A percentile compares a stretch with the other conserved stretches of the same genome.
phyloP scores from a whole-genome alignment of 2,888 invertebrate species.

The Seladonia tumulorum region DNA sequence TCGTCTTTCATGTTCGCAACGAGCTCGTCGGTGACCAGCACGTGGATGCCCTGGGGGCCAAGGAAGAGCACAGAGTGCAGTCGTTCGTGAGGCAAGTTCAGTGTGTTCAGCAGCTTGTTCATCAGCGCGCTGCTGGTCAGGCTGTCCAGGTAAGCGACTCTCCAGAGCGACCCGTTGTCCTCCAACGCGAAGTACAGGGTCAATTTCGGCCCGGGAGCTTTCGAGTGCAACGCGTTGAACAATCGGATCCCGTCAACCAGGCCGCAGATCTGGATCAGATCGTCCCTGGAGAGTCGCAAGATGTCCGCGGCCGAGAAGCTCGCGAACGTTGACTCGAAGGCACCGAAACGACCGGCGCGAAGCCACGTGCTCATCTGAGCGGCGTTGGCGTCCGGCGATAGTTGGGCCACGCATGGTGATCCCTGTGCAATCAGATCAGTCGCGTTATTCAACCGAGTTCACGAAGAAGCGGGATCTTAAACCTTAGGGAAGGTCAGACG shows the following conservation, averaged over 20 bases:
- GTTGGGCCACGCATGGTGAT: slow-evolving; percentile 47
- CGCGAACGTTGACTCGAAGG: slow-evolving; percentile 91
- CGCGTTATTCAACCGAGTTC: neutral
- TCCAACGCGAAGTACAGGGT: slow-evolving; percentile 93
- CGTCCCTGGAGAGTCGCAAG: slow-evolving; percentile 94
- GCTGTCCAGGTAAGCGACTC: slow-evolving; percentile 90
- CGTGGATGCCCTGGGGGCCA: slow-evolving; percentile 94
- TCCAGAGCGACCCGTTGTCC: slow-evolving; percentile 88
- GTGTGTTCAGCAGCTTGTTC: slow-evolving; percentile 80
- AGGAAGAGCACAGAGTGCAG: slow-evolving; percentile 88
- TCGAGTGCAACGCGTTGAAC: slow-evolving; percentile 94
- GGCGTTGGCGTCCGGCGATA: slow-evolving; percentile 89
- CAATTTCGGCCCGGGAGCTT: slow-evolving; percentile 90
- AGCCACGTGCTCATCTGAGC: slow-evolving; percentile 93
- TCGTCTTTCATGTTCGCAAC: slow-evolving; percentile 93
- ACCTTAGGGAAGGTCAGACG: neutral
- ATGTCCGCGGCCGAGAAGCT: slow-evolving; percentile 96
- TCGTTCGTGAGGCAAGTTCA: slow-evolving; percentile 78
- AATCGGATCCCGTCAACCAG: slow-evolving; percentile 97
- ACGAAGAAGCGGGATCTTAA: neutral
- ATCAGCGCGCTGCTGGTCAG: slow-evolving; percentile 78
- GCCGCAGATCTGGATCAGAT: slow-evolving; percentile 97
- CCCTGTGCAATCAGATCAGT: slow-evolving; percentile 31
- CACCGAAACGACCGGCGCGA: slow-evolving; percentile 90
- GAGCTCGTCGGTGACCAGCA: slow-evolving; percentile 93